Evolutionary conservation across 2,113 vertebrate genomes (phyloP).

Genomic region (Urocynchramus pylzowi): DNA sequence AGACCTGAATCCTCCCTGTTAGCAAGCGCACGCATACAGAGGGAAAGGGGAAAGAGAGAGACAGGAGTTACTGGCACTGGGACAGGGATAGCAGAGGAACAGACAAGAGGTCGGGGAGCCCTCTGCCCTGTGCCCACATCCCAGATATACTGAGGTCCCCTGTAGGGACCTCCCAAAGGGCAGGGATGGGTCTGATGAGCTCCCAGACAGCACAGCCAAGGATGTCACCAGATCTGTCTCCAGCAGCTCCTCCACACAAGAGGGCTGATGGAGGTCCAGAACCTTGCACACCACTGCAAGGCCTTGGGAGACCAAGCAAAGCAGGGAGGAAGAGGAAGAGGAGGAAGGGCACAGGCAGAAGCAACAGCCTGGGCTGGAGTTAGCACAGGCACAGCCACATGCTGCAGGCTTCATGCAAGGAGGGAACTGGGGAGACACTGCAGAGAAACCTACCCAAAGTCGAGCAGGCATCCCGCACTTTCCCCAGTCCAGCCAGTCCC

Average conservation of each 20-base stretch:
- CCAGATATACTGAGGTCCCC: not conserved
- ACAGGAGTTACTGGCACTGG: constrained; percentile 65
- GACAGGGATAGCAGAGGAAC: not conserved
- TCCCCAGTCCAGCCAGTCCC: not conserved
- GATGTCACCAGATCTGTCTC: not conserved
- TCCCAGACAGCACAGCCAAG: not conserved
- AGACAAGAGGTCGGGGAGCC: not conserved
- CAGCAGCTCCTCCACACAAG: not conserved
- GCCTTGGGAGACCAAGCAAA: not conserved
- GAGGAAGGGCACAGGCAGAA: not conserved
- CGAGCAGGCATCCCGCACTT: accelerated
- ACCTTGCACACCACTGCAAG: not conserved
- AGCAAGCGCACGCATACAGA: constrained; percentile 77
- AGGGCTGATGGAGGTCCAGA: not conserved
- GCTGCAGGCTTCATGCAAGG: constrained; percentile 57
- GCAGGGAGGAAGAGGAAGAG: not conserved
- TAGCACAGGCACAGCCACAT: constrained; percentile 54
- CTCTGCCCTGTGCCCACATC: not conserved
- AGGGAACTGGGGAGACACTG: not conserved
- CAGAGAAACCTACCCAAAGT: not conserved
- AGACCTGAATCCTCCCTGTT: constrained; percentile 98
- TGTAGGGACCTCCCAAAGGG: not conserved
- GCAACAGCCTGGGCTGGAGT: constrained; percentile 1
- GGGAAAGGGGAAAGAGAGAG: constrained; percentile 70
- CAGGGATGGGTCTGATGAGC: not conserved